Conservation (phyloP, 2,797 vertebrate species). For the Eidolon dupreanum region DNA sequence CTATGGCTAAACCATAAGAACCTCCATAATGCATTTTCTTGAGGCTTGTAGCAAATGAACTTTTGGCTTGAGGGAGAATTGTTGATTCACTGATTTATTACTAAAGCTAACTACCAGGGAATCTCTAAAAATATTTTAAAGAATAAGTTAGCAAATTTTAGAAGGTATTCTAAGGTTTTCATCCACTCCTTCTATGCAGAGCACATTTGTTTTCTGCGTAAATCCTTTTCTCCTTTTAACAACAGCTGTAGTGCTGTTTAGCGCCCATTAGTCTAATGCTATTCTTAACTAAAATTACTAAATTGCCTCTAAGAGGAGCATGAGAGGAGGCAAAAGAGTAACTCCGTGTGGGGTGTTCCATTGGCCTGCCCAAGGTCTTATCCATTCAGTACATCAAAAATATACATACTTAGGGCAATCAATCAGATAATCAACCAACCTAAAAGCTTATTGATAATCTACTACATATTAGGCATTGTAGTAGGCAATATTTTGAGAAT, state of each 20-base stretch:
- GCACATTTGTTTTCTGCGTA: constrained; percentile 75
- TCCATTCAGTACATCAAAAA: not conserved
- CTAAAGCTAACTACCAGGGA: constrained; percentile 8
- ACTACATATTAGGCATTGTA: not conserved
- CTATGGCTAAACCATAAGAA: not conserved
- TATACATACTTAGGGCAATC: constrained; percentile 15
- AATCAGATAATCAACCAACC: constrained; percentile 48
- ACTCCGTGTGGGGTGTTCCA: constrained; percentile 5
- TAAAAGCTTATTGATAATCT: not conserved
- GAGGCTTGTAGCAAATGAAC: not conserved
- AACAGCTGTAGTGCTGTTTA: constrained; percentile 77
- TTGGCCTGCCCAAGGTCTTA: constrained; percentile 36
- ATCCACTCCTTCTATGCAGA: constrained; percentile 66
- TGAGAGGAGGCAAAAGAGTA: constrained; percentile 72
- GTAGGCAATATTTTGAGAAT: not conserved
- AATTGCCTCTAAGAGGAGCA: constrained; percentile 37
- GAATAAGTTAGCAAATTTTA: constrained; percentile 51
- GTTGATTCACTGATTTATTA: constrained; percentile 39
- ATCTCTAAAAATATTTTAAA: constrained; percentile 37
- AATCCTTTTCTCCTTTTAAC: constrained; percentile 60
- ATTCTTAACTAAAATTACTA: constrained; percentile 55
- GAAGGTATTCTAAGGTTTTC: constrained; percentile 77
- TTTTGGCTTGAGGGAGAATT: constrained; percentile 29
- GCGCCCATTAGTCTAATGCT: constrained; percentile 67
- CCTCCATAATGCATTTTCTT: not conserved